Evolutionary conservation across 2,797 vertebrate species (phyloP).

Genomic region (Onychomys leucogaster): DNA sequence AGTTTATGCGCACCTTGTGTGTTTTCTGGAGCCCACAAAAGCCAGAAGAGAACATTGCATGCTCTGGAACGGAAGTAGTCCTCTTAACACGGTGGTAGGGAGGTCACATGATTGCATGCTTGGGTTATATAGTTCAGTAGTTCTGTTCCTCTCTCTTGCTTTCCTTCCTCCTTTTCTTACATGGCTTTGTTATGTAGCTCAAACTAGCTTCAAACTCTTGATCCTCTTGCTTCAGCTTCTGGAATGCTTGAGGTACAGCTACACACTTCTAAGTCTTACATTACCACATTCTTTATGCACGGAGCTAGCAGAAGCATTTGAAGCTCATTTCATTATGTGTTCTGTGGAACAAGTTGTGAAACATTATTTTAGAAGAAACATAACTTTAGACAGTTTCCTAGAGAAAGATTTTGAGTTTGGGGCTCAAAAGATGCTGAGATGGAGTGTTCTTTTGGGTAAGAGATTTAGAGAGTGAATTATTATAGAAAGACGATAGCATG

Average conservation of each 20-base stretch:
- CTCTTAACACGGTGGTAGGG: background rate
- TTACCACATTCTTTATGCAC: background rate
- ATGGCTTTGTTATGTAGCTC: background rate
- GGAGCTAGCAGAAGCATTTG: background rate
- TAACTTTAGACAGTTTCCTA: background rate
- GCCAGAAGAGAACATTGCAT: background rate
- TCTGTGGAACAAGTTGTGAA: constrained; percentile 37
- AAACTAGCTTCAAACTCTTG: background rate
- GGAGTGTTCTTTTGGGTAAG: background rate
- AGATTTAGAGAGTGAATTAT: background rate
- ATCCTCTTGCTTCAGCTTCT: too few relatives aligned
- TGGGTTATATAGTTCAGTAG: background rate
- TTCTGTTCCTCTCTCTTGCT: background rate
- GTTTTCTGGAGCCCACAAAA: background rate
- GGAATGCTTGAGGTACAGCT: background rate
- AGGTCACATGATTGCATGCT: background rate
- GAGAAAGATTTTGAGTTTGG: background rate
- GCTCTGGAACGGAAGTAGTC: background rate
- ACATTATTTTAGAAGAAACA: constrained; percentile 7
- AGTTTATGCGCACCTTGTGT: background rate
- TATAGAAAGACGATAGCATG: background rate
- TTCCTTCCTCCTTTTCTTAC: too few relatives aligned
- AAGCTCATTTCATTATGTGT: constrained; percentile 19
- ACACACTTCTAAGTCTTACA: background rate
- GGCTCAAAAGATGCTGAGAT: background rate